phyloP scores from a whole-genome alignment of 2,113 vertebrate species.

The Podocnemis expansa region DNA sequence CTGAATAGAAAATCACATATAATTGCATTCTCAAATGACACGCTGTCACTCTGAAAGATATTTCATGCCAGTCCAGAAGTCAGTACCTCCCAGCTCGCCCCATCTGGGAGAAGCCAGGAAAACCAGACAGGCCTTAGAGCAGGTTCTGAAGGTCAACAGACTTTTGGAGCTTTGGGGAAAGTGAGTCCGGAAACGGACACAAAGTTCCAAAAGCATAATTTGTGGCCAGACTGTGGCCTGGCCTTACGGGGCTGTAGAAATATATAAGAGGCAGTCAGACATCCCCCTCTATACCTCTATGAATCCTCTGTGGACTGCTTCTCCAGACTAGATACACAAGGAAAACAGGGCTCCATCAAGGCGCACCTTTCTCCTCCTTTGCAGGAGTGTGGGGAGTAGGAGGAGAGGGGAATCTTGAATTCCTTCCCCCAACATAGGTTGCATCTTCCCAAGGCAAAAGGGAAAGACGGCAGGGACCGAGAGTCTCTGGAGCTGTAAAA shows the following conservation, averaged over 20 bases:
- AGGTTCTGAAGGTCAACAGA: not conserved
- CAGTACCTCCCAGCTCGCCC: not conserved
- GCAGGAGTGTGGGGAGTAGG: not conserved
- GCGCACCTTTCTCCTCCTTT: not conserved
- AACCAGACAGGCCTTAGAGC: not conserved
- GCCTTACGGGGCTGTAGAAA: not conserved
- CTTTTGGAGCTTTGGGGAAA: not conserved
- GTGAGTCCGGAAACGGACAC: not conserved
- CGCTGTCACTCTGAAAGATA: not conserved
- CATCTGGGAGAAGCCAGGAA: not conserved
- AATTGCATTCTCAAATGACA: not conserved
- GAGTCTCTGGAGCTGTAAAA: no score
- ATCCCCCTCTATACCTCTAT: not conserved
- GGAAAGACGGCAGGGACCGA: not conserved
- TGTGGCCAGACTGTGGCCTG: not conserved
- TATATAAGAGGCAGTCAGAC: not conserved
- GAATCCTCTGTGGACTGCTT: not conserved
- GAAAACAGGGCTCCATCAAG: not conserved
- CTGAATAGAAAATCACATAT: not conserved
- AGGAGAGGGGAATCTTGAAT: not conserved
- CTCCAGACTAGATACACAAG: fast-evolving
- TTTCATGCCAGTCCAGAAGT: not conserved
- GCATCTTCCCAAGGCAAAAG: not conserved
- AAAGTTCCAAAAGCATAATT: not conserved
- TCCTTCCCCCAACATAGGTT: not conserved